A percentile compares a stretch with the other conserved stretches of the same genome.
These are phyloP conservation scores for Microplitis manilae DNA, from an alignment of 2,888 invertebrate species.

Conservation along the genomic window DNA sequence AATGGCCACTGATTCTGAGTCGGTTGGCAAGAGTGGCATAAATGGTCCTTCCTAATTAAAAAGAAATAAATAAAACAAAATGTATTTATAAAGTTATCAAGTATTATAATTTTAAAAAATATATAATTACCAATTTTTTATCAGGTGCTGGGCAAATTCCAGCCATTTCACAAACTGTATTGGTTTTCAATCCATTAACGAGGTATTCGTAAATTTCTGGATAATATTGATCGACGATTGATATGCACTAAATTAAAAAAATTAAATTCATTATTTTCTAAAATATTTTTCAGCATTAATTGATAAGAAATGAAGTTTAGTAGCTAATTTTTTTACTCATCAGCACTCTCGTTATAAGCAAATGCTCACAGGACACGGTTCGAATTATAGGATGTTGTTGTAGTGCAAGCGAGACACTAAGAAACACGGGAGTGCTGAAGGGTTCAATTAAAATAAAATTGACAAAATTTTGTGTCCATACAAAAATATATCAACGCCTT, in stretches of 20 bases:
- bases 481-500: too few species aligned
- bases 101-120: conserved; percentile 46
- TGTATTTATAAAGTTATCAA: background rate
- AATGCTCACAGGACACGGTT: too few species aligned
- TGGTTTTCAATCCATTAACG: conserved; percentile 79
- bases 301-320: too few species aligned
- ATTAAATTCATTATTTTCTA: background rate
- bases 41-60: conserved; percentile 71
- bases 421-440: too few species aligned
- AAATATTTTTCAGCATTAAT: too few species aligned
- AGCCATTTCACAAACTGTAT: conserved; percentile 80
- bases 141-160: conserved; percentile 77
- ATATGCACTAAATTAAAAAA: conserved; percentile 74
- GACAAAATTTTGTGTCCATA: too few species aligned
- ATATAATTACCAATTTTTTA: conserved; percentile 52
- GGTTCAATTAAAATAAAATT: too few species aligned
- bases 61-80: conserved; percentile 31
- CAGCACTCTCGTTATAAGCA: too few species aligned
- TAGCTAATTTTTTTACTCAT: too few species aligned
- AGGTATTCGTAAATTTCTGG: conserved; percentile 81
- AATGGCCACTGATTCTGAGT: conserved; percentile 54
- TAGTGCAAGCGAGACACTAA: too few species aligned
- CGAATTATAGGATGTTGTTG: too few species aligned
- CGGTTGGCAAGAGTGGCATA: conserved; percentile 76
- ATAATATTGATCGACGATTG: conserved; percentile 86